phyloP scores from a whole-genome alignment of 2,113 vertebrate genomes.

The Notarius lentiginosus region DNA sequence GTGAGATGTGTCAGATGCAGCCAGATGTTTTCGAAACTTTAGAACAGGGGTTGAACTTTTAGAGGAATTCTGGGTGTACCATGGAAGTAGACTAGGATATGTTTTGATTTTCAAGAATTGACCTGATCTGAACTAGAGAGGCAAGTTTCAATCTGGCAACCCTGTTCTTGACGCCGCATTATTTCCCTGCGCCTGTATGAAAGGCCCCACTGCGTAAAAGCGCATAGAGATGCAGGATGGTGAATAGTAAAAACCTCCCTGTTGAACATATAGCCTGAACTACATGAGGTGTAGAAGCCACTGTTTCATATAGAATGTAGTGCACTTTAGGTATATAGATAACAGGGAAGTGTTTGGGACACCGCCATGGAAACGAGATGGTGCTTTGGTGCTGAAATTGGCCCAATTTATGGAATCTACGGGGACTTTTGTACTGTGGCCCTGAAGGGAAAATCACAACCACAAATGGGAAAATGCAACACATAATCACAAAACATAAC shows the following conservation, averaged over 20 bases:
- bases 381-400: conserved; percentile 61
- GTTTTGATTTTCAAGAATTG: not conserved
- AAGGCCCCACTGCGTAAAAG: not conserved
- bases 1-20: not conserved
- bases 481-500: too few relatives aligned
- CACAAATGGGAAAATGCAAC: too few relatives aligned
- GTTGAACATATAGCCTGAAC: not conserved
- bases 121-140: not conserved
- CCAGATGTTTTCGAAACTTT: not conserved
- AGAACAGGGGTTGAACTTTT: not conserved
- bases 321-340: not conserved
- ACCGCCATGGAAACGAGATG: conserved; percentile 6
- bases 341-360: not conserved
- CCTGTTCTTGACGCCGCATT: not conserved
- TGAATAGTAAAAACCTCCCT: not conserved
- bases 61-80: not conserved
- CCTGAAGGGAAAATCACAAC: too few relatives aligned
- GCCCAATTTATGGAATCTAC: not conserved
- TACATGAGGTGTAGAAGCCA: not conserved
- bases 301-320: not conserved
- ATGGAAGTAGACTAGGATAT: not conserved
- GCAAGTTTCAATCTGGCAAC: not conserved
- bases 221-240: not conserved
- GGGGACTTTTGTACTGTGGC: not conserved
- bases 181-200: not conserved